Conservation (phyloP, 2,797 vertebrate species). For the Crocidura indochinensis region DNA sequence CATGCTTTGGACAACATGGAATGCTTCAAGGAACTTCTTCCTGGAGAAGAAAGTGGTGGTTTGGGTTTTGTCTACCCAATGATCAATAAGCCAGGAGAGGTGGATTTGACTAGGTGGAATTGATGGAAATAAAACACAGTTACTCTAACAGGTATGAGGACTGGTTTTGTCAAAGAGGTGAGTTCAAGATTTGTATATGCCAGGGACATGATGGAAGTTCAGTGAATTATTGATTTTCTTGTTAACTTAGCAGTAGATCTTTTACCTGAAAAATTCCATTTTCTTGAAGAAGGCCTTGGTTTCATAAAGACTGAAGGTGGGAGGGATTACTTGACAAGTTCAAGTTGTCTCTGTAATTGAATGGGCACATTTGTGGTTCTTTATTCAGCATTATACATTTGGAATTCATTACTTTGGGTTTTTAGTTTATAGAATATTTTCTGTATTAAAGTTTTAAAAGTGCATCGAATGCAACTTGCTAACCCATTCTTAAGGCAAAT, state of each 20-base stretch:
- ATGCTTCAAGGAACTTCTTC: slow-evolving; percentile 65
- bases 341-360: too few species aligned
- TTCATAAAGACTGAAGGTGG: too few species aligned
- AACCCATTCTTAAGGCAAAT: too few species aligned
- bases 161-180: slow-evolving; percentile 90
- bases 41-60: slow-evolving; percentile 51
- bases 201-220: slow-evolving; percentile 86
- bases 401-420: too few species aligned
- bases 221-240: too few species aligned
- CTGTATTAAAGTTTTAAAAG: too few species aligned
- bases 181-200: slow-evolving; percentile 93
- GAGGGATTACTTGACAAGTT: too few species aligned
- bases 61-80: neutral
- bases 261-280: neutral
- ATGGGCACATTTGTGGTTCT: too few species aligned
- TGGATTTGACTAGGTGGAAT: slow-evolving; percentile 59
- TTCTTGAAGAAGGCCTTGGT: neutral
- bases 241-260: too few species aligned
- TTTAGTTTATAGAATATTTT: too few species aligned
- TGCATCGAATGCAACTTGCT: too few species aligned
- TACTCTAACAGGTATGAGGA: slow-evolving; percentile 90
- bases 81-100: slow-evolving; percentile 91
- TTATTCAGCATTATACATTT: too few species aligned
- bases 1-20: slow-evolving; percentile 90
- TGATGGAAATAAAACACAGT: slow-evolving; percentile 93